phyloP scores from a whole-genome alignment of 1,140 invertebrate genomes.

The Helicoverpa armigera region DNA sequence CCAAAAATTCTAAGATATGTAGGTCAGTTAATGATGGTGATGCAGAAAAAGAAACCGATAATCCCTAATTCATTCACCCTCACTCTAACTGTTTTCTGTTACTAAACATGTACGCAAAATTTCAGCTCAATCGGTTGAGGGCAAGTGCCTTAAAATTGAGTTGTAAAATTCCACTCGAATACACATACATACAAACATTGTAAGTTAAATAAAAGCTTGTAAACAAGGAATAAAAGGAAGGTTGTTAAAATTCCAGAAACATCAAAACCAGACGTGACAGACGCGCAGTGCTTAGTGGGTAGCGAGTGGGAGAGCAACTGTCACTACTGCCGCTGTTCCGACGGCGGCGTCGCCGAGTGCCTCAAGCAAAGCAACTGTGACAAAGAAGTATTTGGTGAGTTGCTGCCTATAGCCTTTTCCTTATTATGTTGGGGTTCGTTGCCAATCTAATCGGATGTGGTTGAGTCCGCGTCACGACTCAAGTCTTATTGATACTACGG shows the following conservation, averaged over 20 bases:
- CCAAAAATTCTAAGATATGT: no score
- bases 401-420: background rate
- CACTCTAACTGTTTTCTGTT: background rate
- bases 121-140: no score
- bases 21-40: no score
- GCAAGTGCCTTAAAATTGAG: no score
- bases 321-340: slow-evolving; percentile 64
- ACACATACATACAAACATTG: no score
- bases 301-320: slow-evolving; percentile 69
- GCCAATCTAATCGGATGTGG: background rate
- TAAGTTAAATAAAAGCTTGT: no score
- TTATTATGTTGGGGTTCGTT: background rate
- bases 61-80: no score
- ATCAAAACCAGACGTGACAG: background rate
- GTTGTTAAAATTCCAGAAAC: slow-evolving; percentile 15
- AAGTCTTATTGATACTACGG: no score
- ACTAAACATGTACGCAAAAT: no score
- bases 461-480: no score
- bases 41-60: no score
- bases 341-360: slow-evolving; percentile 60
- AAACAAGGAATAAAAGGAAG: background rate
- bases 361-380: slow-evolving; percentile 51
- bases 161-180: no score
- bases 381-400: slow-evolving; percentile 42
- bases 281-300: slow-evolving; percentile 60